Evolutionary conservation across 2,888 invertebrate genomes (phyloP).

Genomic region (Schizaphis graminum): DNA sequence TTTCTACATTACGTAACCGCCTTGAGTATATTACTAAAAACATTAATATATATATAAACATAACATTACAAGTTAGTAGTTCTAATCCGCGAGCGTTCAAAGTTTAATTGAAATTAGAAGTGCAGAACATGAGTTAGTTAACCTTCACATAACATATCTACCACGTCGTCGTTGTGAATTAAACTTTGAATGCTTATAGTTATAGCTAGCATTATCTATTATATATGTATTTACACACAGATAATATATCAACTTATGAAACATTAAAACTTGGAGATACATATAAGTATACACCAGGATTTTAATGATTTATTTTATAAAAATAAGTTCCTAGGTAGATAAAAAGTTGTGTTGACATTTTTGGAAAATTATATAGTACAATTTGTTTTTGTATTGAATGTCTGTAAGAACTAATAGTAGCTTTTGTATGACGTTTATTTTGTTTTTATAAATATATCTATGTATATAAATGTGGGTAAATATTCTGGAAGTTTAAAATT

Average conservation of each 20-base stretch:
- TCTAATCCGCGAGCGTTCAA: background rate
- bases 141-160: background rate
- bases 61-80: background rate
- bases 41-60: background rate
- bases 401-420: background rate
- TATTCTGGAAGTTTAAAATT: background rate
- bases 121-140: background rate
- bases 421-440: background rate
- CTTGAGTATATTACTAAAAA: background rate
- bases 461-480: background rate
- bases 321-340: background rate
- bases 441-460: background rate
- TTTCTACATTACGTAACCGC: background rate
- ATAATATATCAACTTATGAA: background rate
- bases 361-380: background rate
- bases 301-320: background rate
- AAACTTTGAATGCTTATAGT: conserved; percentile 14
- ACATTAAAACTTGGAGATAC: background rate
- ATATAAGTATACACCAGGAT: background rate
- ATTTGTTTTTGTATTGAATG: background rate
- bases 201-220: background rate
- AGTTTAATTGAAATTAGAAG: background rate
- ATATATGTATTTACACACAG: background rate
- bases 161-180: background rate
- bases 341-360: background rate